A percentile compares a stretch with the other conserved stretches of the same genome.
phyloP scores from a whole-genome alignment of 1,140 invertebrate species.

The Brachionus paranguensis region DNA sequence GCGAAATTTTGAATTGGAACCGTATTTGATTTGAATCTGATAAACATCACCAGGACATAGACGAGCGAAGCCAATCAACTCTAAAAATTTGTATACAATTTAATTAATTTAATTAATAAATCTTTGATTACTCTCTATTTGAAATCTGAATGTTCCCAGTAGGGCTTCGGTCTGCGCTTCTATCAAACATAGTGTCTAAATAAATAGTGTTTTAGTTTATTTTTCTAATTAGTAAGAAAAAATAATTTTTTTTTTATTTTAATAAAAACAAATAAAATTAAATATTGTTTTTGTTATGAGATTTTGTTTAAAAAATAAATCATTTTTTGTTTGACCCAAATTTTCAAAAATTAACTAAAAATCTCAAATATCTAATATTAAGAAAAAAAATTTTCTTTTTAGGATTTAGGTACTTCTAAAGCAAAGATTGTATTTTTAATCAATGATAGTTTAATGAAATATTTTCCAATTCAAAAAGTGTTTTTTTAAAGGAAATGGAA shows the following conservation, averaged over 20 bases:
- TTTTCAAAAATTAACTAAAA: too few species aligned
- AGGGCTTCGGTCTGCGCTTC: conserved; percentile 59
- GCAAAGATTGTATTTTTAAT: too few species aligned
- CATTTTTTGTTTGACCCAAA: too few species aligned
- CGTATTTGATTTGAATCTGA: conserved; percentile 62
- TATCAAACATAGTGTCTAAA: conserved; percentile 58
- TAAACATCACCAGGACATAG: conserved; percentile 63
- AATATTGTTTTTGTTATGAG: not conserved
- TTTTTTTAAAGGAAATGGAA: too few species aligned
- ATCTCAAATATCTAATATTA: too few species aligned
- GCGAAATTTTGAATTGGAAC: conserved; percentile 62
- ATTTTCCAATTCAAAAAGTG: too few species aligned
- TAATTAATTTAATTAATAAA: not conserved
- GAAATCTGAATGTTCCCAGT: conserved; percentile 59
- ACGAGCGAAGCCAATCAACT: conserved; percentile 62
- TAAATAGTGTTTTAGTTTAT: not conserved
- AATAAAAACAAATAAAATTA: not conserved
- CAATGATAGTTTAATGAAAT: too few species aligned
- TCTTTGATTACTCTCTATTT: conserved; percentile 57
- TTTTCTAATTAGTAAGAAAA: not conserved
- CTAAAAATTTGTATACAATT: conserved; percentile 44
- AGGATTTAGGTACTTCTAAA: too few species aligned
- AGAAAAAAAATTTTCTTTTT: too few species aligned
- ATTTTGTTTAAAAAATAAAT: too few species aligned
- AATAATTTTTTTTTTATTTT: not conserved